Conservation (phyloP, 2,113 vertebrate genomes). For the Ctenodactylus gundi region DNA sequence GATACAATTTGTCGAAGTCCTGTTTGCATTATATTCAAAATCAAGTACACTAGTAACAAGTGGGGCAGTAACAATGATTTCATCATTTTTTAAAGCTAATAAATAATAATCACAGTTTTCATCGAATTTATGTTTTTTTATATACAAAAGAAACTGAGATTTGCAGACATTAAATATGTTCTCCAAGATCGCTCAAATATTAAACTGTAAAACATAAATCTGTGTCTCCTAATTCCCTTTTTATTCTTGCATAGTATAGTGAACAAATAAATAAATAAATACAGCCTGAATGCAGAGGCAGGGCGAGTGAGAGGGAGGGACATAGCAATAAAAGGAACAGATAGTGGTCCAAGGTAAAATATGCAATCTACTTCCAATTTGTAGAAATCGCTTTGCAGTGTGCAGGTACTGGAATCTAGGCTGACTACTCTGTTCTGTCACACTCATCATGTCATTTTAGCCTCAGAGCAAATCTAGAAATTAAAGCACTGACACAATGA, state of each 20-base stretch:
- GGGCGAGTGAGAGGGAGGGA: neutral
- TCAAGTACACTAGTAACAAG: constrained; percentile 22
- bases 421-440: neutral
- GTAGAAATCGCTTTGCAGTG: neutral
- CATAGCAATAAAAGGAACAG: constrained; percentile 10
- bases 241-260: constrained; percentile 49
- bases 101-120: constrained; percentile 63
- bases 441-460: neutral
- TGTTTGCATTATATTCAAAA: constrained; percentile 16
- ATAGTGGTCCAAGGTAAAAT: constrained; percentile 5
- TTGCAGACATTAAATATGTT: constrained; percentile 54
- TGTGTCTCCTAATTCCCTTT: neutral
- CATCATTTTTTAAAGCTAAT: constrained; percentile 2
- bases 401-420: neutral
- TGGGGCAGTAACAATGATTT: neutral
- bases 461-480: neutral
- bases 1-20: neutral
- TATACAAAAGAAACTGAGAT: constrained; percentile 47
- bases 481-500: neutral
- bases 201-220: neutral
- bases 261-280: constrained; percentile 45
- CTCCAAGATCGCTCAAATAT: constrained; percentile 40
- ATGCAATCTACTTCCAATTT: neutral
- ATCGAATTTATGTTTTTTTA: constrained; percentile 37
- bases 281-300: no score